These are phyloP conservation scores for Cladorhizidae sp. DNA, from an alignment of 37 sponge, comb jelly and placozoan genomes.

Conservation along the genomic window DNA sequence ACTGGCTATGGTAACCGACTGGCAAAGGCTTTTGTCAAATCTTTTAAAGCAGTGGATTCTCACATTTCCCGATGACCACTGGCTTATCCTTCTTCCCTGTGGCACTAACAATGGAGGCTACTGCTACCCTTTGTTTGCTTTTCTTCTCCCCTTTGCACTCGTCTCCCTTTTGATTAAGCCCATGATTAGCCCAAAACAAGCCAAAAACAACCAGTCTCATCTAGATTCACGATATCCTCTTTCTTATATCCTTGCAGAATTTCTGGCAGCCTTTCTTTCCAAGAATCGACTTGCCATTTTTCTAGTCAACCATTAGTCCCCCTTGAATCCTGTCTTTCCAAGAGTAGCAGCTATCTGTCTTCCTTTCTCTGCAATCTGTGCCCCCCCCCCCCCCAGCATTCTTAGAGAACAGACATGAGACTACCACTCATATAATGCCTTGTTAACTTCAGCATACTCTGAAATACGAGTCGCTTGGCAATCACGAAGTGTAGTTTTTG, in stretches of 20 bases:
- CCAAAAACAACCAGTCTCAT: constrained; percentile 1
- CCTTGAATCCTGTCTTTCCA: neutral
- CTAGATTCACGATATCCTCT: no score
- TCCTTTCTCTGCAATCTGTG: neutral
- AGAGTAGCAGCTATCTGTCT: neutral
- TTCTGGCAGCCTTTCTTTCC: no score
- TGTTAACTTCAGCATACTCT: neutral
- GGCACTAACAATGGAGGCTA: no score
- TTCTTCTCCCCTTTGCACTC: neutral
- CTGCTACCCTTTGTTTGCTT: no score
- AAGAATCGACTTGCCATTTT: neutral
- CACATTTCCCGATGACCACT: neutral
- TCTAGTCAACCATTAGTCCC: neutral
- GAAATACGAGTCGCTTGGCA: neutral
- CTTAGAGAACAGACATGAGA: neutral
- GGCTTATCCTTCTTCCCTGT: no score
- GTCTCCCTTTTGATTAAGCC: neutral
- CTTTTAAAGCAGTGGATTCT: neutral
- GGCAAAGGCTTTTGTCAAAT: no score
- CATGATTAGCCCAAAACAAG: neutral
- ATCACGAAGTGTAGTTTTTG: no score
- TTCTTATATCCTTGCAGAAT: no score
- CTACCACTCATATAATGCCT: no score
- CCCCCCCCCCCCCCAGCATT: neutral
- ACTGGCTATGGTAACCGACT: neutral